These are phyloP conservation scores for Nasalis larvatus DNA, from an alignment of 2,113 vertebrate genomes.

Conservation along the genomic window DNA sequence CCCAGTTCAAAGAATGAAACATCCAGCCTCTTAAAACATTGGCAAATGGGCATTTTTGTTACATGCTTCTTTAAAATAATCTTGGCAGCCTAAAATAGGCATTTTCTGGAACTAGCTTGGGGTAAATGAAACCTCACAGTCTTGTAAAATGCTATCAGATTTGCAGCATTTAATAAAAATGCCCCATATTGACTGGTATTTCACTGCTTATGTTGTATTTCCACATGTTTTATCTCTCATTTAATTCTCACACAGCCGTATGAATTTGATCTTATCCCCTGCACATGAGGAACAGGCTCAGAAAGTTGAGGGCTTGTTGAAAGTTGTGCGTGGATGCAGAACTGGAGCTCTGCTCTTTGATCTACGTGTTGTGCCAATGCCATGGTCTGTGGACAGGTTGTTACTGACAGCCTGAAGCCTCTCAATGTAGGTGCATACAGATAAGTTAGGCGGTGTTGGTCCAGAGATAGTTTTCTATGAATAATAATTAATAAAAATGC, in stretches of 20 bases:
- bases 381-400: not conserved
- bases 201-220: not conserved
- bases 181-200: not conserved
- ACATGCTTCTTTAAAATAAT: not conserved
- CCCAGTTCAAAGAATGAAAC: not conserved
- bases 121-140: not conserved
- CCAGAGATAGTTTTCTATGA: not conserved
- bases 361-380: not conserved
- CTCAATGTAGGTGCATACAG: accelerated
- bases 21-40: not conserved
- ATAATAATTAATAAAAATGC: not conserved
- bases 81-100: not conserved
- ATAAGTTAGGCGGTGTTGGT: not conserved
- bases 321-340: not conserved
- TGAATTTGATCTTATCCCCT: not conserved
- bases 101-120: not conserved
- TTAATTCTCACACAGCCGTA: not conserved
- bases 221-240: not conserved
- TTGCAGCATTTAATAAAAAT: not conserved
- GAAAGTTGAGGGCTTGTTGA: not conserved
- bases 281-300: not conserved
- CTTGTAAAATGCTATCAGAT: not conserved
- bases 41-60: not conserved
- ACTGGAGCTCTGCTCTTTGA: not conserved
- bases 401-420: not conserved